Evolutionary conservation across 2,797 vertebrate species (phyloP).

Genomic region (Myiotriccus ornatus): DNA sequence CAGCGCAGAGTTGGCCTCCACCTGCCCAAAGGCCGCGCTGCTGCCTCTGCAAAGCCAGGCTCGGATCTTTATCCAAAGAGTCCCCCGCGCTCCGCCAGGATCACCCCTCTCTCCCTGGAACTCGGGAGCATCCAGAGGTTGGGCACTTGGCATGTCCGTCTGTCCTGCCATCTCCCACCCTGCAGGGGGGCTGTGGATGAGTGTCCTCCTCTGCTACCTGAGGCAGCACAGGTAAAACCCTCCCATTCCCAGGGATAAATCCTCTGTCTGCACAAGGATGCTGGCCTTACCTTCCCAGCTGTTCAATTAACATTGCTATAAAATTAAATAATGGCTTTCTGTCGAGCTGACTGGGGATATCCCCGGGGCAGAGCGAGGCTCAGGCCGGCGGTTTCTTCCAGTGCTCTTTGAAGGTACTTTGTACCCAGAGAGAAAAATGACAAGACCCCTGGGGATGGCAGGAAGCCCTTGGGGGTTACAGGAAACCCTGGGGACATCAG

Average conservation of each 20-base stretch:
- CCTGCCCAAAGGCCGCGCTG: accelerated
- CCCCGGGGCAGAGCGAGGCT: neutral
- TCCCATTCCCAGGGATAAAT: neutral
- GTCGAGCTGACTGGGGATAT: neutral
- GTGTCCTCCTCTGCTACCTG: neutral
- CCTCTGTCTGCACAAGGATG: neutral
- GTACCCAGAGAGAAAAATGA: neutral
- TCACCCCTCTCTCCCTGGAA: neutral
- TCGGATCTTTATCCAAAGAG: neutral
- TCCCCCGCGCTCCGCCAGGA: accelerated
- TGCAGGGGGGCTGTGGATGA: neutral
- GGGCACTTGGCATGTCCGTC: accelerated
- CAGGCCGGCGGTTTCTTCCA: accelerated
- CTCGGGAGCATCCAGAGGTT: accelerated
- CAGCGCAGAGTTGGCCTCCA: accelerated
- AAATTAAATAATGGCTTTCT: neutral
- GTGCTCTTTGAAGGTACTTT: neutral
- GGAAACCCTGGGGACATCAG: neutral
- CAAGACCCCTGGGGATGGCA: neutral
- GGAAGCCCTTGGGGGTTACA: neutral
- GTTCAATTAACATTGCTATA: neutral
- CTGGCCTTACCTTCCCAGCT: neutral
- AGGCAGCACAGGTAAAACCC: neutral
- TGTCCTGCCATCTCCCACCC: accelerated
- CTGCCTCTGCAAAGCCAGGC: neutral